Base-by-base conservation (phyloP, 2,797 vertebrate genomes). In the Alcedo atthis region DNA sequence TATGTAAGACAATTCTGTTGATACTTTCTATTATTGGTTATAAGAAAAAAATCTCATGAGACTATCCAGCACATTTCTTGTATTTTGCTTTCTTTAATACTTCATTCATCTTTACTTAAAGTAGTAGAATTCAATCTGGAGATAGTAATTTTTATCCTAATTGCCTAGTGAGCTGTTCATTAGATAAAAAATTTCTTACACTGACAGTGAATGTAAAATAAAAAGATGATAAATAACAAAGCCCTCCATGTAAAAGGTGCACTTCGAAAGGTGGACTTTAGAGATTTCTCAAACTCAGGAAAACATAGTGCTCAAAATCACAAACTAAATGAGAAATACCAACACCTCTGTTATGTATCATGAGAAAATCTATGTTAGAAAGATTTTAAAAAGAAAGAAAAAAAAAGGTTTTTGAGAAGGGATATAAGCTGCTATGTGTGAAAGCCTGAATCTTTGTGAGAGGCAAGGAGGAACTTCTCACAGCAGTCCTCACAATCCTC, bases 401-500 rank as follows among this genome's bases (percentile, higher is more conserved):
- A 24, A 24, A 46, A 46, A 0, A 40, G 5, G 1, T 3, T 61
- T 91, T 85, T 78, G 37, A 69, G 49, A 75, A 81, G 18, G 42
- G 1, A 6, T 46, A 13, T 59, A 55, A 76, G 5, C 9, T 42
- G 2, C 22, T 43, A 0, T 43, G 19, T 61, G 10, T 70, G 20
- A 43, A 62, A 43, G 10, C 1, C 1, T 49, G 13, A 85, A 17
- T 37, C 4, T 42, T 40, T 33, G 3, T n/a, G 33, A 35, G 6
- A 48, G 10, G 24, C 21, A 70, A 82, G 40, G 26, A 79, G 35
- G 51, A 89, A 42, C 16, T 74, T 91, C 22, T 17, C 22, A 12
- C 19, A n/a, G 1, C 8, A 25, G 4, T 17, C 30, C 20, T 69
- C 45, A 49, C 28, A 54, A 5, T 32, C 17, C 9, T 66, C 14